Conservation (phyloP, 2,888 invertebrate species). For the Pemphredon lugubris region DNA sequence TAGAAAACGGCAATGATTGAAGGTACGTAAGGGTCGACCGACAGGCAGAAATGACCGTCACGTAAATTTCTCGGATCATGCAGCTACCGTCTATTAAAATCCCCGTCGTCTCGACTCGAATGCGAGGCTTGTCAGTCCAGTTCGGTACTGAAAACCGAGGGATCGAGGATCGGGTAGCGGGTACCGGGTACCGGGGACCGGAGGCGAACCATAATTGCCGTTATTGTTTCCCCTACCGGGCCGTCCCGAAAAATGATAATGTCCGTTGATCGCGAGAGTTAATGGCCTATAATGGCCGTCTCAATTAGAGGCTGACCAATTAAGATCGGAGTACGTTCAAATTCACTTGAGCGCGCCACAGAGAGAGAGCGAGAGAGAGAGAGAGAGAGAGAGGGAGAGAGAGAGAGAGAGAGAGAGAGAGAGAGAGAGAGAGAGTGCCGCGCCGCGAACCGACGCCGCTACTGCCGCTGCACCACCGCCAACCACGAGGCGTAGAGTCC, state of each 20-base stretch:
- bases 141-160: neutral
- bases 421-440: too few relatives aligned
- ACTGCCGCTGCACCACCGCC: constrained; percentile 31
- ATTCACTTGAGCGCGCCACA: constrained; percentile 58
- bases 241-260: constrained; percentile 33
- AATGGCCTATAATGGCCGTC: constrained; percentile 70
- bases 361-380: too few relatives aligned
- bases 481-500: constrained; percentile 70
- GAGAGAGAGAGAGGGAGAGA: too few relatives aligned
- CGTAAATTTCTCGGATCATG: too few relatives aligned
- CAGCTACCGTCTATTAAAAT: neutral
- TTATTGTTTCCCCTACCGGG: constrained; percentile 26
- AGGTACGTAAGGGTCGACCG: too few relatives aligned
- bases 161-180: neutral
- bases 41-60: too few relatives aligned
- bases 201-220: constrained; percentile 8
- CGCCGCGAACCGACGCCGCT: too few relatives aligned
- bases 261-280: constrained; percentile 45
- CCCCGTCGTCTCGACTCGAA: neutral
- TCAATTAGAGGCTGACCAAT: constrained; percentile 76
- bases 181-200: neutral
- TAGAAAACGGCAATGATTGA: too few relatives aligned
- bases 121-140: too few relatives aligned
- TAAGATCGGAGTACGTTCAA: constrained; percentile 72
- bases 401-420: too few relatives aligned